Conservation (phyloP, 2,113 vertebrate genomes). For the Centropus unirufus region DNA sequence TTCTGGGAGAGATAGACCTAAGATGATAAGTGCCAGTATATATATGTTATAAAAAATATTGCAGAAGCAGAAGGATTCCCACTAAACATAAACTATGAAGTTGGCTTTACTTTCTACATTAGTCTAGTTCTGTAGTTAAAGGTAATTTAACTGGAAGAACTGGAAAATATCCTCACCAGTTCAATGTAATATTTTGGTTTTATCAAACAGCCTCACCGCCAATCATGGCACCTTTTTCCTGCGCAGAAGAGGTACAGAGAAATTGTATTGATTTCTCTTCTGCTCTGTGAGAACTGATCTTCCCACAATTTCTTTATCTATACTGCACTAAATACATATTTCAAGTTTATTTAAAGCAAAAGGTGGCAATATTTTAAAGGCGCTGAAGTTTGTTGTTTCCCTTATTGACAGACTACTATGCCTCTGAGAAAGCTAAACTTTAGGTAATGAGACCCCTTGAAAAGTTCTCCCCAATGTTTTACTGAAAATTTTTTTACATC, state of each 20-base stretch:
- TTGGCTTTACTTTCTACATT: not conserved
- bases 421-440: not conserved
- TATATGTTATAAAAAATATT: not conserved
- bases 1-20: not conserved
- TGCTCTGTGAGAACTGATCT: not conserved
- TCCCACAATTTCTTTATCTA: not conserved
- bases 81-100: not conserved
- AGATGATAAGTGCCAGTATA: not conserved
- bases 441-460: not conserved
- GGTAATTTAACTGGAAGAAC: not conserved
- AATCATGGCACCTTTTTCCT: not conserved
- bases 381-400: not conserved
- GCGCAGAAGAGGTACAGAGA: not conserved
- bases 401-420: not conserved
- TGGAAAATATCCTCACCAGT: fast-evolving
- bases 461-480: fast-evolving
- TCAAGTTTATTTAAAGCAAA: not conserved
- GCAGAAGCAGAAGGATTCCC: not conserved
- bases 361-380: not conserved
- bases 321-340: not conserved
- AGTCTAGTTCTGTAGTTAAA: not conserved
- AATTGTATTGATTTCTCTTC: not conserved
- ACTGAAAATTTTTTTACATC: not conserved
- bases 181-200: not conserved
- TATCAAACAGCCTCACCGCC: not conserved